Percentiles rank a stretch among this genome's conserved stretches.
phyloP scores from a whole-genome alignment of 1,140 invertebrate species.

The Meloidogyne exigua region DNA sequence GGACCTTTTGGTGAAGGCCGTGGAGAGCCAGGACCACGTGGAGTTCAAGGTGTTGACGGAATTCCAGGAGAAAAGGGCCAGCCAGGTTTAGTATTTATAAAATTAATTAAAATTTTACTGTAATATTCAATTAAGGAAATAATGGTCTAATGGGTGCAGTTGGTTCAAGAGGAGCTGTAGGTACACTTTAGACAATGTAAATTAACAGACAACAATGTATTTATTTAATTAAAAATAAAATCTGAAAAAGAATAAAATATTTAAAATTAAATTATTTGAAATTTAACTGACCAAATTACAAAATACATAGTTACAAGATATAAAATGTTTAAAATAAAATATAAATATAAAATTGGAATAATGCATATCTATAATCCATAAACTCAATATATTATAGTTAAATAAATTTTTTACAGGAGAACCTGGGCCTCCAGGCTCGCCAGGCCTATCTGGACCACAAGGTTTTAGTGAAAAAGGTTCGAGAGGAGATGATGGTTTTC shows the following conservation, averaged over 20 bases:
- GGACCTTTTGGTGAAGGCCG: conserved; percentile 56
- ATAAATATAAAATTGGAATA: no score
- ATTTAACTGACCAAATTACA: no score
- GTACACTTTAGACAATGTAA: no score
- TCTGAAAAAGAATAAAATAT: no score
- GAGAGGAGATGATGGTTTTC: conserved; percentile 55
- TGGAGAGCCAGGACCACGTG: conserved; percentile 51
- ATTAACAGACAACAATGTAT: no score
- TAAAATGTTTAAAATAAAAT: no score
- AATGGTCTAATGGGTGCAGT: conserved; percentile 56
- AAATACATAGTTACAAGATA: no score
- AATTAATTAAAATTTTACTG: neutral
- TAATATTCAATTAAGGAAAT: conserved; percentile 33
- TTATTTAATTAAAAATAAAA: no score
- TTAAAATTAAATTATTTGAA: no score
- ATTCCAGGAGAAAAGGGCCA: conserved; percentile 57
- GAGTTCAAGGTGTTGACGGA: conserved; percentile 59
- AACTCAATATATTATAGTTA: no score
- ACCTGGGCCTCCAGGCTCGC: conserved; percentile 49
- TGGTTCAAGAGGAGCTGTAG: conserved; percentile 55
- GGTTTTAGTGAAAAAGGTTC: conserved; percentile 56
- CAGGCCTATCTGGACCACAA: conserved; percentile 40
- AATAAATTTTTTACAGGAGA: no score
- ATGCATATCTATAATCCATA: no score
- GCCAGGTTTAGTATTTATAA: conserved; percentile 29